Evolutionary conservation across 1,140 invertebrate species (phyloP).

Genomic region (Drosophila orena): DNA sequence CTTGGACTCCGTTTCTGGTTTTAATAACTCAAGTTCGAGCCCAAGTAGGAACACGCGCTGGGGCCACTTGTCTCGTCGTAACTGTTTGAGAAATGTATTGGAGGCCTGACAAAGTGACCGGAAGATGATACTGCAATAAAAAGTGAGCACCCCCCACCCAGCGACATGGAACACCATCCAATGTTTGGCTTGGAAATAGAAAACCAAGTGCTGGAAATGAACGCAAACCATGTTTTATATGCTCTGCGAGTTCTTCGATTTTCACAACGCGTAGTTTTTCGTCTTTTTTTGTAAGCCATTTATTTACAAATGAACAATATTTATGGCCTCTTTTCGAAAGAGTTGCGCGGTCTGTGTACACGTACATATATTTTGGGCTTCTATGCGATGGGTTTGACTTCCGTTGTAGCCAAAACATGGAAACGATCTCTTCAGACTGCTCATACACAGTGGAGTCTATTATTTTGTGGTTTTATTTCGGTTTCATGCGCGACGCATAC

Average conservation of each 20-base stretch:
- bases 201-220: slow-evolving; percentile 43
- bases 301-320: slow-evolving; percentile 83
- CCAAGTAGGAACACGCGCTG: slow-evolving; percentile 51
- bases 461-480: slow-evolving; percentile 66
- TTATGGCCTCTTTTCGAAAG: slow-evolving; percentile 73
- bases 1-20: slow-evolving; percentile 28
- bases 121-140: slow-evolving; percentile 83
- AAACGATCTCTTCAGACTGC: slow-evolving; percentile 42
- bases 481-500: slow-evolving; percentile 44
- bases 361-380: not conserved
- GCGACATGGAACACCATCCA: slow-evolving; percentile 12
- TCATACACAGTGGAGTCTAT: slow-evolving; percentile 30
- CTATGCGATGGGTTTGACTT: slow-evolving; percentile 40
- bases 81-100: slow-evolving; percentile 79
- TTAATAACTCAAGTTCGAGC: slow-evolving; percentile 61
- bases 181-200: slow-evolving; percentile 72
- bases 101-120: slow-evolving; percentile 82
- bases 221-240: slow-evolving; percentile 75
- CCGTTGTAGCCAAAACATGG: slow-evolving; percentile 52
- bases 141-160: slow-evolving; percentile 45
- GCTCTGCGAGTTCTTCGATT: slow-evolving; percentile 57
- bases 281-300: slow-evolving; percentile 56
- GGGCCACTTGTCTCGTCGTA: slow-evolving; percentile 70
- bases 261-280: slow-evolving; percentile 26
- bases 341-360: slow-evolving; percentile 16